Percentiles rank a stretch among this genome's conserved stretches.
Evolutionary conservation across 2,113 vertebrate species (phyloP).

Genomic region (Neotoma lepida): DNA sequence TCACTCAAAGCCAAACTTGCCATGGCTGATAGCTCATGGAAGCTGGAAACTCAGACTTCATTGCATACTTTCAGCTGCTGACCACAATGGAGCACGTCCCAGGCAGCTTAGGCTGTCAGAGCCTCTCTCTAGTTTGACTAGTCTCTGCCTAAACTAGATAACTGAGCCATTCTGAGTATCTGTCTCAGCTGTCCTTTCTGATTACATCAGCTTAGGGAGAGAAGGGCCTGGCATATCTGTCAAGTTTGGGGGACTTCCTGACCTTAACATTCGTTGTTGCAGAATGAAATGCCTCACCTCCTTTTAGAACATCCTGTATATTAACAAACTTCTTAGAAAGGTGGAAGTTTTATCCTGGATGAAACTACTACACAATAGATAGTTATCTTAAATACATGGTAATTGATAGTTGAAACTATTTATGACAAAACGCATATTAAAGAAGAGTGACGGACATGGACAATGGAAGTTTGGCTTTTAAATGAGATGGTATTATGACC

Average conservation of each 20-base stretch:
- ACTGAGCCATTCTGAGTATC: neutral
- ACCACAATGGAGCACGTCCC: neutral
- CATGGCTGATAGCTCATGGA: neutral
- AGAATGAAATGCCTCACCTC: neutral
- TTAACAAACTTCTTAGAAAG: neutral
- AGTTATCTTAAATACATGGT: slow-evolving; percentile 11
- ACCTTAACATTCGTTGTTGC: neutral
- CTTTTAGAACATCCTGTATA: neutral
- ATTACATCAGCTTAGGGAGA: neutral
- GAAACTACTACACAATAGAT: neutral
- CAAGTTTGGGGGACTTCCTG: neutral
- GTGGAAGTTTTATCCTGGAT: neutral
- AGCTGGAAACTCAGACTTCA: neutral
- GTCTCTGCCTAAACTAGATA: neutral
- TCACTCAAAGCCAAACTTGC: neutral
- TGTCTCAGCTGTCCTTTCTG: neutral
- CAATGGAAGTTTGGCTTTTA: slow-evolving; percentile 5
- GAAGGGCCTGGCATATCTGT: neutral
- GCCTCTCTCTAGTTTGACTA: neutral
- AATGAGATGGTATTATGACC: too few relatives aligned
- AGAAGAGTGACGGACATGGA: neutral
- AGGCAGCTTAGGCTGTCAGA: neutral
- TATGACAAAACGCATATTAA: neutral
- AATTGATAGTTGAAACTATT: neutral
- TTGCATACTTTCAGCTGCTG: neutral